Conservation (phyloP, 2,113 vertebrate genomes). For the Stigmatopora nigra region DNA sequence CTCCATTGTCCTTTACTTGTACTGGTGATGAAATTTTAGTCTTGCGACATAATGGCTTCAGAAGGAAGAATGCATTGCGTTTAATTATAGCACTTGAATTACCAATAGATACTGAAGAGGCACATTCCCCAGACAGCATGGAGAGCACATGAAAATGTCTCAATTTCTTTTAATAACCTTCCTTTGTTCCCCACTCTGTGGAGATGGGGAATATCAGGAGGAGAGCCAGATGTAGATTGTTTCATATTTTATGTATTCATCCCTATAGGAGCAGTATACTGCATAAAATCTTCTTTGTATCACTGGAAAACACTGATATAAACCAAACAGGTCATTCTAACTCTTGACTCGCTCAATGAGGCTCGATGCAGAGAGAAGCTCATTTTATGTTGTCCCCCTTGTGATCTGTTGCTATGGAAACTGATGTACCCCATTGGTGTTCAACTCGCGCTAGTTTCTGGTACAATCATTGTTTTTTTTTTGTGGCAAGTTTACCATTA, state of each 20-base stretch:
- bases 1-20: conserved; percentile 3
- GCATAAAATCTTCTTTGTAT: neutral
- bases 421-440: conserved; percentile 48
- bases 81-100: conserved; percentile 19
- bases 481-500: conserved; percentile 1
- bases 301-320: conserved; percentile 15
- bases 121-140: conserved; percentile 4
- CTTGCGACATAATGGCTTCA: conserved; percentile 1
- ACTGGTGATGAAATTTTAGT: neutral
- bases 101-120: conserved; percentile 13
- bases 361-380: conserved; percentile 60
- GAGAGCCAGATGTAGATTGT: neutral
- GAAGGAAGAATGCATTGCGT: conserved; percentile 3
- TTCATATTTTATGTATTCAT: neutral
- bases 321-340: neutral
- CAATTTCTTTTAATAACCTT: neutral
- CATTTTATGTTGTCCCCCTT: conserved; percentile 56
- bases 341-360: conserved; percentile 8
- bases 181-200: conserved; percentile 1
- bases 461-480: conserved; percentile 13
- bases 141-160: neutral
- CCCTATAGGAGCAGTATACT: neutral
- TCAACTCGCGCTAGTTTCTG: conserved; percentile 21
- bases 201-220: neutral
- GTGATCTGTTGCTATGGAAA: conserved; percentile 72